Base-by-base conservation (phyloP, 1,140 invertebrate genomes). In the Diabrotica undecimpunctata region DNA sequence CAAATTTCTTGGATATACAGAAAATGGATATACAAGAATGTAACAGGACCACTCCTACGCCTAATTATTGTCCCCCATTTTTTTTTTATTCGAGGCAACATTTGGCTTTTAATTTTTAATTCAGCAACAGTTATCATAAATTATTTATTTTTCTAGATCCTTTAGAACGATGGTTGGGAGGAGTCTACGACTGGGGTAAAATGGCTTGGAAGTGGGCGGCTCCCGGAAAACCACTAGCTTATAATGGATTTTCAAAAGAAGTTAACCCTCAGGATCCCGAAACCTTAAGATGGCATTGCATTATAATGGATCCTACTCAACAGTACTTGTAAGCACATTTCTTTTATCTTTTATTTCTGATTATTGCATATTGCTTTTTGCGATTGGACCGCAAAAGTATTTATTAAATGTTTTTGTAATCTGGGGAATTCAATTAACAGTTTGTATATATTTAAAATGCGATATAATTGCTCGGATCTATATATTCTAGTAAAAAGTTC, bases 121-220 rank as follows among this genome's bases (percentile, higher is more conserved):
- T n/a, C n/a, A n/a, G n/a, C n/a, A n/a, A n/a, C 25, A 25, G 25
- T 25, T 1, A 25, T 25, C 25, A 25, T 25, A 25, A 4, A 25
- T 25, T 25, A 25, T 25, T 25, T 25, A 25, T 25, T 25, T 25
- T 46, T 78, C 9, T 76, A 90, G 88, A 81, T 13, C 83, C 81
- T 65, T 75, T 85, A 2, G 88, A 88, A 68, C 81, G 89, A 70
- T 92, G 90, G 89, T 88, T 91, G 66, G 89, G 88, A 7, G 89
- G 89, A 5, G 85, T 88, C 54, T 91, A 86, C 75, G 87, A 91
- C 78, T 88, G 86, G 84, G 78, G 81, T 35, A 77, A 83, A 64
- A 81, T 82, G 70, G 74, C 81, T 2, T 91, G 89, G 89, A 84
- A 87, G 71, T 92, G 89, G 89, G 88, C 86, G 2, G 82, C 83